Evolutionary conservation across 2,113 vertebrate species (phyloP), one percentile per base, ranked within the genome.

Genomic region (Cathartes aura): DNA sequence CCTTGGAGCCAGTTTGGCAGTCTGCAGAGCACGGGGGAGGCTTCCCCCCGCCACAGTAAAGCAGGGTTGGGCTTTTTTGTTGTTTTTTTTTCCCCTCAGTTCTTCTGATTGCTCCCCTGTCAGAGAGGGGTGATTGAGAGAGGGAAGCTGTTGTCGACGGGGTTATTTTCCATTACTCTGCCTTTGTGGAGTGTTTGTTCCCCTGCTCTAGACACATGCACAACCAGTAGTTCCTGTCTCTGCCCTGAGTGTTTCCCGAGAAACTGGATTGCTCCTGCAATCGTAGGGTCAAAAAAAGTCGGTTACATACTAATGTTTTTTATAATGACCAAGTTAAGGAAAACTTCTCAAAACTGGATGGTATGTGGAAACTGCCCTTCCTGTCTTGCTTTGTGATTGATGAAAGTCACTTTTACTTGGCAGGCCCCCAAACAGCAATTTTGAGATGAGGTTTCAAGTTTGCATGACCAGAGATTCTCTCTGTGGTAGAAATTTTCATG

Each of bases 41-140:
- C 81, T 78, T 56, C 42, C 23, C 32, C 8, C 60, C 21, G 15
- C 60, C 59, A 30, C 20, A 43, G 42, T 6, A 82, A 55, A 78
- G 30, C 53, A 42, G 20, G 36, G 17, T 8, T 40, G 0, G 0
- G 3, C 12, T 14, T 30, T 13, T 6, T 30, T 48, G 22, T 10
- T 32, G 17, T 2, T 8, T 52, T 36, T 38, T 53, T 29, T 8
- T 3, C 1, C 6, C 22, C 23, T 64, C 26, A 11, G 2, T 62
- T 53, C 15, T 63, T 78, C 42, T 71, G 40, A 24, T 52, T 15
- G 58, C 18, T 86, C 15, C 53, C 14, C 3, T 12, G 29, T 24
- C 58, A 74, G 53, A 81, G 60, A n/a, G 5, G 58, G 29, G 14
- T 8, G 12, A 20, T 21, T 6, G 52, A 47, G 55, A 50, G 47